phyloP scores from a whole-genome alignment of 2,888 invertebrate species.

The Neuroscelio doddi region DNA sequence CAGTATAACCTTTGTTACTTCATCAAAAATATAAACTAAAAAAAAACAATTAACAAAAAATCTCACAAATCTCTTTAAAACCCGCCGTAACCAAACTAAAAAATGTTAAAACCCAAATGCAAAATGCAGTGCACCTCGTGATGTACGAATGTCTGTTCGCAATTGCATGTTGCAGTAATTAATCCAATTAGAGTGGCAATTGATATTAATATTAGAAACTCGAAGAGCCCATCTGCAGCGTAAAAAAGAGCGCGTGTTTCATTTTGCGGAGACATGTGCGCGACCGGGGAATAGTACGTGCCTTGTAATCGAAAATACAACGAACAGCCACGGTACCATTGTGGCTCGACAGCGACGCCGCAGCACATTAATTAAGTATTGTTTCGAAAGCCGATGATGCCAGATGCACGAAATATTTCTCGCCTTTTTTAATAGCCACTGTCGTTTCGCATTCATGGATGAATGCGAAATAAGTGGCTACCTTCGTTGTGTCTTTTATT shows the following conservation, averaged over 20 bases:
- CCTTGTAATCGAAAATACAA: conserved; percentile 37
- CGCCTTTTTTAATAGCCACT: conserved; percentile 11
- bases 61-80: no score
- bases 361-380: conserved; percentile 60
- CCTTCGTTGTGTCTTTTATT: conserved; percentile 22
- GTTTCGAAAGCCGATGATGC: conserved; percentile 50
- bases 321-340: conserved; percentile 50
- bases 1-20: no score
- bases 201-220: not conserved
- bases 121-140: no score
- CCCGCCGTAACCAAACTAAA: no score
- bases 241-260: conserved; percentile 5
- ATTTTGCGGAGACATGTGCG: conserved; percentile 1
- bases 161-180: not conserved
- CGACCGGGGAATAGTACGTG: conserved; percentile 12
- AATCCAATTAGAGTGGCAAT: conserved; percentile 8
- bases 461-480: conserved; percentile 29
- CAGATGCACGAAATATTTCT: conserved; percentile 38
- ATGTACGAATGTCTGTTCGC: not conserved
- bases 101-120: no score
- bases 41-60: no score
- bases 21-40: no score
- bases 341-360: conserved; percentile 53
- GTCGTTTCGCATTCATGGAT: conserved; percentile 13
- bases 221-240: not conserved